These are phyloP conservation scores for Eulimnadia texana DNA, from an alignment of 1,140 invertebrate genomes.

Conservation along the genomic window DNA sequence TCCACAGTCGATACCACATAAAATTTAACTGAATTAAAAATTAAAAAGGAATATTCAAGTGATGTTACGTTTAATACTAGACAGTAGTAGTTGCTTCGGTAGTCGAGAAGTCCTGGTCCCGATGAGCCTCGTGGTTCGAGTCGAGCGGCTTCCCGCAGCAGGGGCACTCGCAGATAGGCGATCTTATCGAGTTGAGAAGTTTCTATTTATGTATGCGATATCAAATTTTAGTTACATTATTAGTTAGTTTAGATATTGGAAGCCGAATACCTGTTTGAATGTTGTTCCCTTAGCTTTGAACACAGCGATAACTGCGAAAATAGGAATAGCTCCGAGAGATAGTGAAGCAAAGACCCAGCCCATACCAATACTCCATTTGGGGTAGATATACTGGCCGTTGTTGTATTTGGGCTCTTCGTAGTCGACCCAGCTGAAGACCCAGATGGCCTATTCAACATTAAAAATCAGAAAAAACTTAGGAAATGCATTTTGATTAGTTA, in stretches of 20 bases:
- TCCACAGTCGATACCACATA: too few relatives aligned
- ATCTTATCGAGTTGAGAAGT: constrained; percentile 37
- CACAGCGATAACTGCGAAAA: constrained; percentile 57
- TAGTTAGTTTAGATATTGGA: constrained; percentile 5
- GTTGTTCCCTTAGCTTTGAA: constrained; percentile 49
- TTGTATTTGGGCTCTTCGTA: constrained; percentile 67
- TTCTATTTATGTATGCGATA: too few relatives aligned
- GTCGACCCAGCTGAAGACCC: constrained; percentile 73
- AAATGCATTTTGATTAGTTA: not conserved
- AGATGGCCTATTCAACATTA: constrained; percentile 49
- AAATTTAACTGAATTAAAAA: too few relatives aligned
- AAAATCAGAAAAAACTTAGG: constrained; percentile 1
- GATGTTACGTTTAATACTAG: too few relatives aligned
- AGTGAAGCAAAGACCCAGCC: constrained; percentile 74
- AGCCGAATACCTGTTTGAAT: constrained; percentile 46
- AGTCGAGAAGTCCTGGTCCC: not conserved
- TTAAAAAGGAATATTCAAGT: too few relatives aligned
- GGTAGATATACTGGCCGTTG: constrained; percentile 60
- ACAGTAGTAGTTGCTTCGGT: too few relatives aligned
- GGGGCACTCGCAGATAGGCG: constrained; percentile 41
- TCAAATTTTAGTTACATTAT: constrained; percentile 7
- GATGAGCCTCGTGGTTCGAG: constrained; percentile 11
- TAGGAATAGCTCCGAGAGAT: constrained; percentile 71
- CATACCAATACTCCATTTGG: constrained; percentile 63
- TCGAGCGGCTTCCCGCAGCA: constrained; percentile 11